These are phyloP conservation scores for Drosophila macrospina DNA, from an alignment of 2,888 invertebrate species.

Conservation along the genomic window DNA sequence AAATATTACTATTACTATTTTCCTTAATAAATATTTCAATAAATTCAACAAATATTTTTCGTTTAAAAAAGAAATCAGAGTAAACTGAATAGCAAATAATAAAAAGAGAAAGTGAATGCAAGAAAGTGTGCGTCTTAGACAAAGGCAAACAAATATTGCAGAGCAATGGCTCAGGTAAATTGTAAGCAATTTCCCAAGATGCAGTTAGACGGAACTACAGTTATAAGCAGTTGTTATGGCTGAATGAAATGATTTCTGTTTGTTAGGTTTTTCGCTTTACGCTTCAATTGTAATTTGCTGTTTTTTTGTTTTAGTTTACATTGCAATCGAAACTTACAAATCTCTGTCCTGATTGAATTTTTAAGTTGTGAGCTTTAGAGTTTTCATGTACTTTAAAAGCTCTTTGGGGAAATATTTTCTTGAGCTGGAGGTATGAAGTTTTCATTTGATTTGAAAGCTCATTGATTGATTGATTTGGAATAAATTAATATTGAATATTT, in stretches of 20 bases:
- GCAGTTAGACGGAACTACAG: slow-evolving; percentile 7
- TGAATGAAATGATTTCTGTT: slow-evolving; percentile 2
- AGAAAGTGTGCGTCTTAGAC: slow-evolving; percentile 20
- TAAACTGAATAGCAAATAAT: not conserved
- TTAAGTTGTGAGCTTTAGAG: not conserved
- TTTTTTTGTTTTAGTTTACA: not conserved
- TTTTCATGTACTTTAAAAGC: not conserved
- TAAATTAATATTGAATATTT: too few relatives aligned
- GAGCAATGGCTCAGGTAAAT: slow-evolving; percentile 48
- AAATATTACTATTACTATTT: too few relatives aligned
- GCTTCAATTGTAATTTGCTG: slow-evolving; percentile 4
- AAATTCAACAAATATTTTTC: not conserved
- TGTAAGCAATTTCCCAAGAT: slow-evolving; percentile 33
- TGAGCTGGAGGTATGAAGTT: not conserved
- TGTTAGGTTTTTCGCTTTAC: not conserved
- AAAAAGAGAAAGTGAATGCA: slow-evolving; percentile 28
- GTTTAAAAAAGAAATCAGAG: not conserved
- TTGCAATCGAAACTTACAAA: not conserved
- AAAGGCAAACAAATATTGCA: slow-evolving; percentile 50
- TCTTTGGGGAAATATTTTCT: too few relatives aligned
- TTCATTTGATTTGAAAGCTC: not conserved
- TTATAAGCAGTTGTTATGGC: slow-evolving; percentile 15
- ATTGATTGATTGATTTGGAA: not conserved
- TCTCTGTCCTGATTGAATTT: slow-evolving; percentile 9
- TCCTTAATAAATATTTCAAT: not conserved